phyloP scores from a whole-genome alignment of 2,113 vertebrate genomes.

The Pionites leucogaster region DNA sequence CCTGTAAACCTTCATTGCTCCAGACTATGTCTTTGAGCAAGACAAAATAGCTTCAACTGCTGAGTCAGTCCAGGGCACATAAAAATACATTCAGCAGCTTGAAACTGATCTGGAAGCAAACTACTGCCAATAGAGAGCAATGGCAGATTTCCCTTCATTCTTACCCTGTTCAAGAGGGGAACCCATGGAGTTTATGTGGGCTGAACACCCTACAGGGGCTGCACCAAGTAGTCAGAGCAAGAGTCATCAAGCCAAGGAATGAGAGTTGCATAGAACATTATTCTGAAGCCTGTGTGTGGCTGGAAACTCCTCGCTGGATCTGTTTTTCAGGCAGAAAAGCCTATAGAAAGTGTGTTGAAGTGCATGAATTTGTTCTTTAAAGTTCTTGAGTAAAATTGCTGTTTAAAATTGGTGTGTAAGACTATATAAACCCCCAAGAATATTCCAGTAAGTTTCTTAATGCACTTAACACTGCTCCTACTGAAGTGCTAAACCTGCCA shows the following conservation, averaged over 20 bases:
- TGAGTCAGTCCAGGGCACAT: not conserved
- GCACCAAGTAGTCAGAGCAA: not conserved
- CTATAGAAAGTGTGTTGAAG: not conserved
- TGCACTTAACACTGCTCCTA: not conserved
- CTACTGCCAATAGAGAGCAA: not conserved
- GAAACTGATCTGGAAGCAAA: not conserved
- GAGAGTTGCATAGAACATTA: not conserved
- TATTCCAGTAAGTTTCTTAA: not conserved
- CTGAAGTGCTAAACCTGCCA: accelerated
- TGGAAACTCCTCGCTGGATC: not conserved
- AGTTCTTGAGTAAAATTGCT: not conserved
- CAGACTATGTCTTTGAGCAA: not conserved
- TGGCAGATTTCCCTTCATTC: not conserved
- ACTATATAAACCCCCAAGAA: not conserved
- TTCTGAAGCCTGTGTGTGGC: accelerated
- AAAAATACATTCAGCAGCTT: not conserved
- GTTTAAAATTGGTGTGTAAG: not conserved
- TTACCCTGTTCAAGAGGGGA: not conserved
- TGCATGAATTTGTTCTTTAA: not conserved
- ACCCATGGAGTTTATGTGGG: accelerated
- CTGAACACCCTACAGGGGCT: not conserved
- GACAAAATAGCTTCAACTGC: not conserved
- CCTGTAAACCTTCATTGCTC: not conserved
- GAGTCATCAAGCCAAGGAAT: not conserved
- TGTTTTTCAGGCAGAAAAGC: not conserved